A percentile compares a stretch with the other conserved stretches of the same genome.
Conservation (phyloP, 2,113 vertebrate species). For the Suricata suricatta region DNA sequence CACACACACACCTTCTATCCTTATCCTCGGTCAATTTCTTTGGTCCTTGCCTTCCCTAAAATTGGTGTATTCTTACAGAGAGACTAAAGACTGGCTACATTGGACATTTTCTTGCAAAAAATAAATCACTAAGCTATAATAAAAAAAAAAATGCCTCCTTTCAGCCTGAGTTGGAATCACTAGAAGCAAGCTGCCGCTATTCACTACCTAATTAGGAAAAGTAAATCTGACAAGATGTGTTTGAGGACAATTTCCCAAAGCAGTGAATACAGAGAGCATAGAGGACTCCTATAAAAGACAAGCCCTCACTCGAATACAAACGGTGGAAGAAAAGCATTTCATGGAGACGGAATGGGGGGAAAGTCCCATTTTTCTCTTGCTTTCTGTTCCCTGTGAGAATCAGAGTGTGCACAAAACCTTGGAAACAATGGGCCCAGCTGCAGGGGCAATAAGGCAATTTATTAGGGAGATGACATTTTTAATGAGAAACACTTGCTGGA, state of each 20-base stretch:
- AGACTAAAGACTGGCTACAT: background rate
- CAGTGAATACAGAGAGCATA: background rate
- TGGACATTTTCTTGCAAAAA: background rate
- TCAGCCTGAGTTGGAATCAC: background rate
- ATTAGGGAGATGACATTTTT: conserved; percentile 93
- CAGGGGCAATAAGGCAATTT: conserved; percentile 89
- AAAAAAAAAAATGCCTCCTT: background rate
- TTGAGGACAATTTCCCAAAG: background rate
- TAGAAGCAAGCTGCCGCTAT: background rate
- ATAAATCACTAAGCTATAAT: background rate
- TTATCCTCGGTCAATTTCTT: background rate
- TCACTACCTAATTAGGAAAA: background rate
- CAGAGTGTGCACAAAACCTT: conserved; percentile 78
- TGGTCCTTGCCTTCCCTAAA: background rate
- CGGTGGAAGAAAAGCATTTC: conserved; percentile 16
- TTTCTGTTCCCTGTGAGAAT: conserved; percentile 81
- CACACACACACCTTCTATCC: background rate
- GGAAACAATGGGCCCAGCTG: conserved; percentile 89
- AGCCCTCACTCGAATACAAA: conserved; percentile 59
- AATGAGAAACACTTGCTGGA: conserved; percentile 94
- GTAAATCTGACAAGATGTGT: background rate
- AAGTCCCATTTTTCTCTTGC: conserved; percentile 54
- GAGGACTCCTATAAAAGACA: background rate
- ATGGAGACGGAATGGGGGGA: conserved; percentile 42
- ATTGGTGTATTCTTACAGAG: background rate